Percentiles rank a stretch among this genome's conserved stretches.
These are phyloP conservation scores for Pachliopta kotzebuea DNA, from an alignment of 2,888 invertebrate species.

Conservation along the genomic window DNA sequence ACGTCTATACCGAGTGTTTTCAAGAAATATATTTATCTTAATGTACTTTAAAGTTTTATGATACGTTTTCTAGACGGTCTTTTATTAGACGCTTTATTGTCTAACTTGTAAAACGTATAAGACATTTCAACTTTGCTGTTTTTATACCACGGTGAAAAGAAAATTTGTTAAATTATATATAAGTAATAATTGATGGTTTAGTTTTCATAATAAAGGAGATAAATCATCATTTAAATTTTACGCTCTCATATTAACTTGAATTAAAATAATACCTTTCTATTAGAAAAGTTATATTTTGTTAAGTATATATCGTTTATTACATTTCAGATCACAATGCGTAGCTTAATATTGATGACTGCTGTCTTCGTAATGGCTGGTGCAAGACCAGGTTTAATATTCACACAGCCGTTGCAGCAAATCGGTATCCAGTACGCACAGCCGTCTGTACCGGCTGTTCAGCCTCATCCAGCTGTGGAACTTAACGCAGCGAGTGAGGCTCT, in stretches of 20 bases:
- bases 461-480: constrained; percentile 86
- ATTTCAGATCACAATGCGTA: constrained; percentile 50
- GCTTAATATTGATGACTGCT: constrained; percentile 51
- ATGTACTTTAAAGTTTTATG: neutral
- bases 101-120: neutral
- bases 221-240: no score
- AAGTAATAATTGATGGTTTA: neutral
- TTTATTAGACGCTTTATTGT: neutral
- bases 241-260: no score
- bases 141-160: neutral
- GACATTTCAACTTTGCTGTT: neutral
- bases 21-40: neutral
- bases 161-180: neutral
- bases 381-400: constrained; percentile 69
- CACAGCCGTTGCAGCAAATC: constrained; percentile 64
- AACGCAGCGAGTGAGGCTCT: constrained; percentile 87
- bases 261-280: neutral
- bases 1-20: neutral
- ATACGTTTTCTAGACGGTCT: neutral
- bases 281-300: neutral
- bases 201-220: no score
- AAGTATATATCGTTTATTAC: no score
- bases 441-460: constrained; percentile 53
- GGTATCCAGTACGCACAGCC: constrained; percentile 75
- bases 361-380: constrained; percentile 66